Conservation (phyloP, 2,888 invertebrate genomes). For the Drosophila melanocephala region DNA sequence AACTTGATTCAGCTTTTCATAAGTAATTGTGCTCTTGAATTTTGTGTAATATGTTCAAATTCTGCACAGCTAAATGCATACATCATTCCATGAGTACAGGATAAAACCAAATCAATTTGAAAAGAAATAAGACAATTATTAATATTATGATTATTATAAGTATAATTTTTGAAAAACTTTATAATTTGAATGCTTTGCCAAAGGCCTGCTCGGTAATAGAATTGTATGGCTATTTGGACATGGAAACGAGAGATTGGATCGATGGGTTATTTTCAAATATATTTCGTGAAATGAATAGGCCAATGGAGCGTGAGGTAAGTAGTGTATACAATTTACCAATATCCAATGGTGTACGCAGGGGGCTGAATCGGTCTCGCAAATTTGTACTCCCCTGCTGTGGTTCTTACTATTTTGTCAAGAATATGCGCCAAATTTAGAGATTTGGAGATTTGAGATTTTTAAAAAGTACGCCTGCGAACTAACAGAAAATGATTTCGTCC, state of each 20-base stretch:
- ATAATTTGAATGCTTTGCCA: background rate
- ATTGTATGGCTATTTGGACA: constrained; percentile 94
- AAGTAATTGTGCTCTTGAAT: background rate
- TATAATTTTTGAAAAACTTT: background rate
- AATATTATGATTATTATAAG: background rate
- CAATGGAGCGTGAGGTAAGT: constrained; percentile 86
- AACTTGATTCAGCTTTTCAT: constrained; percentile 4
- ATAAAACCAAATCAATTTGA: background rate
- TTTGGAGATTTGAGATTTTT: background rate
- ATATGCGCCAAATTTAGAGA: background rate
- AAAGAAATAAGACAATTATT: background rate
- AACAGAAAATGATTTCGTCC: background rate
- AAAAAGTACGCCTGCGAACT: background rate
- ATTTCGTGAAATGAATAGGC: constrained; percentile 95
- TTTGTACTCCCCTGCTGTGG: background rate
- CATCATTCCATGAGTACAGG: background rate
- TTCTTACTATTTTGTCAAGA: background rate
- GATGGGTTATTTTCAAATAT: constrained; percentile 96
- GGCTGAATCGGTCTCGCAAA: background rate
- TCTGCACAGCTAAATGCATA: background rate
- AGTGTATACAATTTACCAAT: constrained; percentile 13
- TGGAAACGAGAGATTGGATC: constrained; percentile 95
- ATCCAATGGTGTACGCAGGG: background rate
- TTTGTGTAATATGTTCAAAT: background rate
- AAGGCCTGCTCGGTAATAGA: constrained; percentile 95